Percentiles rank a stretch among this genome's conserved stretches.
phyloP scores from a whole-genome alignment of 2,888 invertebrate species.

The Zootermopsis nevadensis region DNA sequence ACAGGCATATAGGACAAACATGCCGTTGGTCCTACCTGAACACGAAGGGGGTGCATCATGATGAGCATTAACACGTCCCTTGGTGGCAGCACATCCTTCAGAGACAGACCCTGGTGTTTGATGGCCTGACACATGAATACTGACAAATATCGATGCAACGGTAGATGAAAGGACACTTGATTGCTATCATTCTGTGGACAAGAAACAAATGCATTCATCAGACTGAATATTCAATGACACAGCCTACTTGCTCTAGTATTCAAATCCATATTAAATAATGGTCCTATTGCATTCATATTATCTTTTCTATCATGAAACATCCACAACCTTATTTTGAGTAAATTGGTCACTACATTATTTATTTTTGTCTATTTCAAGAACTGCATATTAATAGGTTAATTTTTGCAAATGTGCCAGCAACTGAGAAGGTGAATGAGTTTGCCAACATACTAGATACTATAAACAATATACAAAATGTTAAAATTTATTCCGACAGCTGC shows the following conservation, averaged over 20 bases:
- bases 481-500: no score
- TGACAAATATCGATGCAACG: slow-evolving; percentile 93
- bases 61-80: slow-evolving; percentile 82
- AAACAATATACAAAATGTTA: no score
- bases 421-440: no score
- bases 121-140: slow-evolving; percentile 88
- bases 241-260: not conserved
- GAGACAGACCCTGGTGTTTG: slow-evolving; percentile 79
- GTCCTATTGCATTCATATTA: not conserved
- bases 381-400: no score
- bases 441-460: no score
- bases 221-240: not conserved
- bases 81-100: slow-evolving; percentile 84
- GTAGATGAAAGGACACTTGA: slow-evolving; percentile 96
- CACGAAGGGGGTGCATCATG: slow-evolving; percentile 91
- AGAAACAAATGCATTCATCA: slow-evolving; percentile 40
- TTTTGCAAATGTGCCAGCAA: no score
- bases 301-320: no score
- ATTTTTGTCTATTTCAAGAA: no score
- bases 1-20: not conserved
- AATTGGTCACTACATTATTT: no score
- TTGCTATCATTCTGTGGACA: slow-evolving; percentile 77
- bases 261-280: not conserved
- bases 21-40: slow-evolving; percentile 77
- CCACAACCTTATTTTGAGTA: no score